Percentiles rank a stretch among this genome's conserved stretches.
These are phyloP conservation scores for Diphyllodes magnificus DNA, from an alignment of 2,113 vertebrate genomes.

Conservation along the genomic window DNA sequence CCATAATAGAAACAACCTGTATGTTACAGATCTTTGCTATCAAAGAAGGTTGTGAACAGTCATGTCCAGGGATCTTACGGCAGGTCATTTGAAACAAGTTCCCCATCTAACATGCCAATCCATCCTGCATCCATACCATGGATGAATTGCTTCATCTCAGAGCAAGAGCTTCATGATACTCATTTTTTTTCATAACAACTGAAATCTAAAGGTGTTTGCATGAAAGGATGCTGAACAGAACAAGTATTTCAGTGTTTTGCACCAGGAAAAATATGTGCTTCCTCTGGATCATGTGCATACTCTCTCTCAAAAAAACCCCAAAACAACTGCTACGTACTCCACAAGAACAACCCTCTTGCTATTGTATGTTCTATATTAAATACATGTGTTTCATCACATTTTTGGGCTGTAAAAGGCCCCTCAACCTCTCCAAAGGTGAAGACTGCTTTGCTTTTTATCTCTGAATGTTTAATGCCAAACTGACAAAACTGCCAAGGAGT, in stretches of 20 bases:
- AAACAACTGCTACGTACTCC: neutral
- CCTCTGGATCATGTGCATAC: neutral
- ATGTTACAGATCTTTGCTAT: neutral
- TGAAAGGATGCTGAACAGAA: neutral
- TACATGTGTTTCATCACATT: neutral
- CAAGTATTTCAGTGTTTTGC: neutral
- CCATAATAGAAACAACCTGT: neutral
- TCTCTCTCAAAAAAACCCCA: neutral
- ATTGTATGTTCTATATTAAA: neutral
- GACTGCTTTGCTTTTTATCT: neutral
- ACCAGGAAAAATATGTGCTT: neutral
- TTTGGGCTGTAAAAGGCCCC: neutral
- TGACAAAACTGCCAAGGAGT: neutral
- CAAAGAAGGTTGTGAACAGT: neutral
- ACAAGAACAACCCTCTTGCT: neutral
- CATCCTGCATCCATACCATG: neutral
- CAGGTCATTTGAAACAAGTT: neutral
- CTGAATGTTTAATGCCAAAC: neutral
- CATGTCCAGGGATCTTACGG: neutral
- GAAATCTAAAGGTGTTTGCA: neutral
- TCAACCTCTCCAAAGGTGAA: neutral
- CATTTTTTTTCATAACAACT: neutral
- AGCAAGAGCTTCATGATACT: neutral
- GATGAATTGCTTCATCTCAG: neutral
- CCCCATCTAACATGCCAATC: neutral